A percentile compares a stretch with the other conserved stretches of the same genome.
These are phyloP conservation scores for Cosmorhoe ocellata DNA, from an alignment of 2,888 invertebrate genomes.

Conservation along the genomic window DNA sequence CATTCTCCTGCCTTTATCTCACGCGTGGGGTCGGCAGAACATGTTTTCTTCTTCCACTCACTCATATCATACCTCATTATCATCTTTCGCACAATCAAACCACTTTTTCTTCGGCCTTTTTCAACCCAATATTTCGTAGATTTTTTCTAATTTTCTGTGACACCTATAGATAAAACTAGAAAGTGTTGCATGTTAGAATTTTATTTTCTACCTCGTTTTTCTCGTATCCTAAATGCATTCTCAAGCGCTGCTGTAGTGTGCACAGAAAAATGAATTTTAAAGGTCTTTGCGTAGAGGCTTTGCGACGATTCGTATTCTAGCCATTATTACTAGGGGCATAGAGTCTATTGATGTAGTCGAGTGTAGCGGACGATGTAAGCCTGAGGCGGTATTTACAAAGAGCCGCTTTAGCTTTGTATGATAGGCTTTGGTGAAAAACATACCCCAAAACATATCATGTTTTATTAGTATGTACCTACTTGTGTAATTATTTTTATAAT, in stretches of 20 bases:
- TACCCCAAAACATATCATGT: conserved; percentile 6
- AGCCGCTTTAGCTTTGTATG: conserved; percentile 15
- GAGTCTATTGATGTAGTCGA: conserved; percentile 3
- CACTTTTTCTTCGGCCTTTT: too few relatives aligned
- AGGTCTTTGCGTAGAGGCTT: conserved; percentile 6
- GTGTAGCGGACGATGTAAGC: conserved; percentile 1
- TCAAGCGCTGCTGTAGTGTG: conserved; percentile 12
- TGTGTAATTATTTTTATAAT: too few relatives aligned
- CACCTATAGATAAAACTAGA: too few relatives aligned
- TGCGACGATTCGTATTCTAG: conserved; percentile 1
- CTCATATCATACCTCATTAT: too few relatives aligned
- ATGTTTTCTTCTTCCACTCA: too few relatives aligned
- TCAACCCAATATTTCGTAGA: too few relatives aligned
- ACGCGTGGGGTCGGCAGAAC: too few relatives aligned
- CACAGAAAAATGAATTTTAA: conserved; percentile 30
- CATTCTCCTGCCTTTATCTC: too few relatives aligned
- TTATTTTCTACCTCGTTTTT: background rate
- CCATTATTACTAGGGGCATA: conserved; percentile 2
- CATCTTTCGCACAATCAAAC: too few relatives aligned
- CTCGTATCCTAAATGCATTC: conserved; percentile 15
- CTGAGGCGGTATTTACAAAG: conserved; percentile 23
- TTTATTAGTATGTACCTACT: too few relatives aligned
- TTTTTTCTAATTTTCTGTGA: too few relatives aligned
- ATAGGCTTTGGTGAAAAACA: conserved; percentile 14
- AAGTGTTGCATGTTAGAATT: too few relatives aligned